Evolutionary conservation across 2,888 invertebrate genomes (phyloP).

Genomic region (Ophion ellenae): DNA sequence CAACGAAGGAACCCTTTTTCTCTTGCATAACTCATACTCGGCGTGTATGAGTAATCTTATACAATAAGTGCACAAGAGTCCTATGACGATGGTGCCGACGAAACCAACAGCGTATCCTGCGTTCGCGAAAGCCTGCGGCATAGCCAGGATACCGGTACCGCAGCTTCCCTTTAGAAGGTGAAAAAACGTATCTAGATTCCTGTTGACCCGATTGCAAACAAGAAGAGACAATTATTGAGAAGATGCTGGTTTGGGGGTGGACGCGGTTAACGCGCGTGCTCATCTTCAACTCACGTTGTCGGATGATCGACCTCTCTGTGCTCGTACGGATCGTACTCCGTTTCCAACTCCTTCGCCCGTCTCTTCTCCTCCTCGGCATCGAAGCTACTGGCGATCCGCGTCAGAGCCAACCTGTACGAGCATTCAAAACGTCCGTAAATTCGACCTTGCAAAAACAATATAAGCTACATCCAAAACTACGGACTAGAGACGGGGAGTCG

Average conservation of each 20-base stretch:
- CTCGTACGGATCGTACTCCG: constrained; percentile 89
- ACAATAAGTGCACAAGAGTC: constrained; percentile 96
- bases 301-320: constrained; percentile 89
- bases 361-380: constrained; percentile 85
- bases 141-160: constrained; percentile 96
- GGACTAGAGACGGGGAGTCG: neutral
- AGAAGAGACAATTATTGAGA: neutral
- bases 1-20: constrained; percentile 86
- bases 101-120: constrained; percentile 93
- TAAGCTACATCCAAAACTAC: neutral
- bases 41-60: constrained; percentile 93
- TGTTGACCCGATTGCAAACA: constrained; percentile 78
- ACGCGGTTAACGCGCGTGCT: neutral
- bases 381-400: constrained; percentile 76
- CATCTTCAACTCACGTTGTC: constrained; percentile 87
- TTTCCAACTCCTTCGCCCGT: constrained; percentile 79
- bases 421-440: neutral
- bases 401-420: constrained; percentile 71
- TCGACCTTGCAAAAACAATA: neutral
- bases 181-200: constrained; percentile 91
- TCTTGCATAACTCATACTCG: constrained; percentile 85
- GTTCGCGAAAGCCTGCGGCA: constrained; percentile 94
- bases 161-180: constrained; percentile 95
- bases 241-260: neutral
- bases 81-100: constrained; percentile 92